Conservation (phyloP, 2,797 vertebrate species). For the Alcedo quadribrachys region DNA sequence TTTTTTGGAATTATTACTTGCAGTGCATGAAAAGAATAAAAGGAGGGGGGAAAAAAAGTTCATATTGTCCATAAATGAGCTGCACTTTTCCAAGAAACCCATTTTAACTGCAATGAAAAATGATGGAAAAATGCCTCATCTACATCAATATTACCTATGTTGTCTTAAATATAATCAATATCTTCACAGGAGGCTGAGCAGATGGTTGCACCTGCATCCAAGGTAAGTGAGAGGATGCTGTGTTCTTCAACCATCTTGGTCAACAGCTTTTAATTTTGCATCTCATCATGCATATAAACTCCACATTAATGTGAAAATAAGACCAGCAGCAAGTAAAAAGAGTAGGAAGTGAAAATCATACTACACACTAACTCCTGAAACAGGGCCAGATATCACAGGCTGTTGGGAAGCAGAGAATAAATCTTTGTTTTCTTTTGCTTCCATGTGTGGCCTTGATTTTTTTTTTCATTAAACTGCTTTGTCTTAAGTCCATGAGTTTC, state of each 20-base stretch:
- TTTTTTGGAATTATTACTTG: background rate
- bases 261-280: background rate
- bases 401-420: no score
- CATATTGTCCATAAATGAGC: background rate
- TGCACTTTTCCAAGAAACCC: background rate
- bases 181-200: background rate
- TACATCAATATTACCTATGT: background rate
- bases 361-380: no score
- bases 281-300: background rate
- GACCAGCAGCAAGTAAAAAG: background rate
- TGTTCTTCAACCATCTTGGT: background rate
- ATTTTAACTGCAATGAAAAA: accelerated
- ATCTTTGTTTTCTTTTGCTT: no score
- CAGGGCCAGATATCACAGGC: no score
- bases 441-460: no score
- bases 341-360: background rate
- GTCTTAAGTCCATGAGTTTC: no score
- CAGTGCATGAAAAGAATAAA: background rate
- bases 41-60: background rate
- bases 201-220: background rate
- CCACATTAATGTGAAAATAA: background rate
- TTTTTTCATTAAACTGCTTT: no score
- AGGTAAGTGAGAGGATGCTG: background rate
- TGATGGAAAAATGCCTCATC: background rate
- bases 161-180: background rate